Base-by-base conservation (phyloP, 2,113 vertebrate species). In the Petrocephalus zakoni region DNA sequence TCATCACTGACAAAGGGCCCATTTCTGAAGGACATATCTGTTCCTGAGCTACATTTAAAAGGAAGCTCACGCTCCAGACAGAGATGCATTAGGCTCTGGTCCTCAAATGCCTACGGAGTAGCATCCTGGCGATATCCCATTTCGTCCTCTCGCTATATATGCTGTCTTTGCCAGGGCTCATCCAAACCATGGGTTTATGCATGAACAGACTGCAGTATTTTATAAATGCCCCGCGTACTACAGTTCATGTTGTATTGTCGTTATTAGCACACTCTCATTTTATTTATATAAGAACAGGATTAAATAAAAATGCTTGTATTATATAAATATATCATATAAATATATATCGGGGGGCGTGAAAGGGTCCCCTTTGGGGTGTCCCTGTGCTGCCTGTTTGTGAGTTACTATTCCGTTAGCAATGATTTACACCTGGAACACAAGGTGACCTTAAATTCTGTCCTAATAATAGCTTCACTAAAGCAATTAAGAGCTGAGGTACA, bases 351-450 rank as follows among this genome's bases (percentile, higher is more conserved):
- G 11, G n/a, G 64, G 25, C 34, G 64, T 25, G 29, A 1, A 72
- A 72, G 4, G 68, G 29, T 75, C 68, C 29, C 68, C 5, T 75
- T 37, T 78, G 68, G 53, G 68, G 29, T 13, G 5, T 0, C 34
- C 72, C 72, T 7, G n/a, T 34, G 72, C 15, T 19, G 17, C 34
- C 37, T 17, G 72, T 78, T 75, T 75, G 68, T 37, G 68, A 29
- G 68, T 37, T 78, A 78, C 37, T 13, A 6, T 37, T 75, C 15
- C 13, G 15, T 17, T 37, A 75, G 29, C 29, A 19, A 75, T 75
- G 68, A 78, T 78, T 78, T 78, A 78, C 72, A 78, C 72, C 72
- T 42, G 72, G 72, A 78, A 4, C 72, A 78, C 72, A 78, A 78
- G 72, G 72, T 78, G 72, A 78, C 37, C 34, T 15, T 78, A 78